A percentile compares a stretch with the other conserved stretches of the same genome.
phyloP scores from a whole-genome alignment of 2,113 vertebrate genomes.

The Halcyon senegalensis region DNA sequence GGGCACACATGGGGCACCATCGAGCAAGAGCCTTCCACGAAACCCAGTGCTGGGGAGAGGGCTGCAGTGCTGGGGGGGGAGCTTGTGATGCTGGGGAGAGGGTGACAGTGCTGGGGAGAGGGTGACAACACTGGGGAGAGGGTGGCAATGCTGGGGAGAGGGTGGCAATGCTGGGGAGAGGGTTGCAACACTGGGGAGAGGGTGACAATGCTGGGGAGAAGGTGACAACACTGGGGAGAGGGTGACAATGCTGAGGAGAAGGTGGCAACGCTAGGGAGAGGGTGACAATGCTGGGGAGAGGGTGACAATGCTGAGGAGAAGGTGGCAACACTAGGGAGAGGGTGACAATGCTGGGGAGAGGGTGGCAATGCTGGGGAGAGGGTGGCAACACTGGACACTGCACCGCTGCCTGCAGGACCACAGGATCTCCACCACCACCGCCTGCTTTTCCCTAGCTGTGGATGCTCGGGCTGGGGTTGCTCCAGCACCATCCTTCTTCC shows the following conservation, averaged over 20 bases:
- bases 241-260: no score
- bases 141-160: background rate
- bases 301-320: background rate
- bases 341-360: accelerated
- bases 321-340: no score
- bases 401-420: background rate
- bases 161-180: no score
- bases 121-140: accelerated
- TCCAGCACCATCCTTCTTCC: background rate
- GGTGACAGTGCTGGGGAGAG: accelerated
- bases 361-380: no score
- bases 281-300: accelerated
- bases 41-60: background rate
- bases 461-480: background rate
- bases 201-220: no score
- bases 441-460: background rate
- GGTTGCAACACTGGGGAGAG: accelerated
- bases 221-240: background rate
- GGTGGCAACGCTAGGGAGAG: accelerated
- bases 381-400: background rate
- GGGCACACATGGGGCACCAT: background rate
- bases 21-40: background rate
- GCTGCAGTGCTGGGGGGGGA: no score
- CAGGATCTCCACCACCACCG: background rate
- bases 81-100: no score